Percentiles rank a stretch among this genome's conserved stretches.
Conservation (phyloP, 2,113 vertebrate genomes). For the Scalopus aquaticus region DNA sequence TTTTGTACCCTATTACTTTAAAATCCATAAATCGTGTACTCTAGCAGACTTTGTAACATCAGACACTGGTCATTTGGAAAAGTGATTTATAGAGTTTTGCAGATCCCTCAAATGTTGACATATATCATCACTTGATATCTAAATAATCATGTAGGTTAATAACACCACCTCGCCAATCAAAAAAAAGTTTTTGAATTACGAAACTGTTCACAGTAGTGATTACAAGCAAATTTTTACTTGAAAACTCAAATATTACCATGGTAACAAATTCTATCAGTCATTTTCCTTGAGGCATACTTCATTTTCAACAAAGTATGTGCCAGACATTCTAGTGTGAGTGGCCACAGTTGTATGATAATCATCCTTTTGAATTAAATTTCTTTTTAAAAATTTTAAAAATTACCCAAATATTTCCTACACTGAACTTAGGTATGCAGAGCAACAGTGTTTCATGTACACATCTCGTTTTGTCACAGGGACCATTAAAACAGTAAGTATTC, state of each 20-base stretch:
- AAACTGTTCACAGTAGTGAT: background rate
- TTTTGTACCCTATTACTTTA: background rate
- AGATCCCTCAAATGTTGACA: background rate
- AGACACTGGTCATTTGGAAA: background rate
- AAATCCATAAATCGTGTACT: background rate
- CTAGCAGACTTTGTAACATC: background rate
- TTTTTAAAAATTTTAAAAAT: background rate
- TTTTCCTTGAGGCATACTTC: background rate
- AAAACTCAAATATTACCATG: background rate
- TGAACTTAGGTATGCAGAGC: background rate
- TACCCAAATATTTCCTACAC: background rate
- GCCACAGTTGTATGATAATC: background rate
- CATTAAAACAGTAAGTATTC: background rate
- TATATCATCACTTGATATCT: background rate
- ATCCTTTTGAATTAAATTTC: background rate
- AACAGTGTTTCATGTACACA: background rate
- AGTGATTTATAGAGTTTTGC: background rate
- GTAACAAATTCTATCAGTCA: background rate
- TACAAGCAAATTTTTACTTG: background rate
- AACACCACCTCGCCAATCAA: background rate
- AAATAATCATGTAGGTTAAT: background rate
- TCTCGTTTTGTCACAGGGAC: background rate
- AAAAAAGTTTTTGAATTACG: background rate
- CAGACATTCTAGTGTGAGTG: background rate
- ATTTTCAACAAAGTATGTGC: background rate